phyloP scores from a whole-genome alignment of 2,113 vertebrate genomes.

The Anhinga rufa region DNA sequence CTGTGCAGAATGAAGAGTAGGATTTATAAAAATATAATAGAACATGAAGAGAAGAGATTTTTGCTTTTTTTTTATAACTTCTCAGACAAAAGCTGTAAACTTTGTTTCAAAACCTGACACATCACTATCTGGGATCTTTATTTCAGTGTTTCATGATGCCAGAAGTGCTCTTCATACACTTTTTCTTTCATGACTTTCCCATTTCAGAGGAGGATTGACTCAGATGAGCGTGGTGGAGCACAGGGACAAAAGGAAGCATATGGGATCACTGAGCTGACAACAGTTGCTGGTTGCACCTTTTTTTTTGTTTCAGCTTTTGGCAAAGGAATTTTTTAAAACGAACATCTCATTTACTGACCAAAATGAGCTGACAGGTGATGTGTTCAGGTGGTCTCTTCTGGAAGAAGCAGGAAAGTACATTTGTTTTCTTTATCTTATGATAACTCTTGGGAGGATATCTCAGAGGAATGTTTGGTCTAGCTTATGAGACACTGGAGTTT shows the following conservation, averaged over 20 bases:
- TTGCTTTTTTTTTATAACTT: neutral
- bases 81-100: neutral
- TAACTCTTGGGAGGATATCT: neutral
- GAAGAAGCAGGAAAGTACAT: neutral
- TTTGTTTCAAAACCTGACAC: neutral
- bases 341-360: neutral
- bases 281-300: neutral
- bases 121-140: neutral
- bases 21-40: neutral
- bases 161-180: neutral
- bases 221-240: neutral
- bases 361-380: neutral
- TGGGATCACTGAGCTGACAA: neutral
- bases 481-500: neutral
- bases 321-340: neutral
- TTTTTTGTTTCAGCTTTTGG: neutral
- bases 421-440: conserved; percentile 7
- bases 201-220: neutral
- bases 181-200: neutral
- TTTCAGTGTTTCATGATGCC: neutral
- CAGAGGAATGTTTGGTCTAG: neutral
- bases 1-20: neutral
- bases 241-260: neutral
- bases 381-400: neutral
- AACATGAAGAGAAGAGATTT: neutral